Evolutionary conservation across 2,888 invertebrate genomes (phyloP).

Genomic region (Sminthurinus aureus): DNA sequence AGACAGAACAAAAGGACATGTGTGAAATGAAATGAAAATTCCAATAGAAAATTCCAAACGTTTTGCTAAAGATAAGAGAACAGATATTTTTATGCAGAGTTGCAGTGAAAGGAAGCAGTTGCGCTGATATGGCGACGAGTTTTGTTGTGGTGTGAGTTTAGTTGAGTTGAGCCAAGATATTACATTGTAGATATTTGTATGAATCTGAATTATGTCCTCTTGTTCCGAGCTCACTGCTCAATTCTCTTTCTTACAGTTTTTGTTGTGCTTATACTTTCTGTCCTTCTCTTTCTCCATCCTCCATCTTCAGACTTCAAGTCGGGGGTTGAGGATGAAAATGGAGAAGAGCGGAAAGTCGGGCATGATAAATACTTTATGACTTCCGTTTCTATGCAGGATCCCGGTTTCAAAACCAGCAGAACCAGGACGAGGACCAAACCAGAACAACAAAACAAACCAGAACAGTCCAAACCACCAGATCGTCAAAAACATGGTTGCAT

Average conservation of each 20-base stretch:
- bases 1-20: no score
- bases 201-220: no score
- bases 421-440: not conserved
- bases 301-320: not conserved
- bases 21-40: no score
- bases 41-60: no score
- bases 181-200: no score
- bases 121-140: not conserved
- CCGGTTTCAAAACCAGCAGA: constrained; percentile 7
- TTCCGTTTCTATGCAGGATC: constrained; percentile 57
- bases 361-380: constrained; percentile 60
- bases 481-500: not conserved
- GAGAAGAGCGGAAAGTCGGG: constrained; percentile 41
- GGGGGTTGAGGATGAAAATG: not conserved
- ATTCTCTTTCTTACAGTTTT: no score
- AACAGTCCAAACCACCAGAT: not conserved
- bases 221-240: no score
- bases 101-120: not conserved
- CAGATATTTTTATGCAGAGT: not conserved
- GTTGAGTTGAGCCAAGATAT: not conserved
- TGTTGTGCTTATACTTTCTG: not conserved
- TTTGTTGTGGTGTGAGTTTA: constrained; percentile 2
- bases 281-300: constrained; percentile 9
- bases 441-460: not conserved
- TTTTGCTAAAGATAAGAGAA: no score